Conservation (phyloP, 1,140 invertebrate species). For the Zaprionus kolodkinae region DNA sequence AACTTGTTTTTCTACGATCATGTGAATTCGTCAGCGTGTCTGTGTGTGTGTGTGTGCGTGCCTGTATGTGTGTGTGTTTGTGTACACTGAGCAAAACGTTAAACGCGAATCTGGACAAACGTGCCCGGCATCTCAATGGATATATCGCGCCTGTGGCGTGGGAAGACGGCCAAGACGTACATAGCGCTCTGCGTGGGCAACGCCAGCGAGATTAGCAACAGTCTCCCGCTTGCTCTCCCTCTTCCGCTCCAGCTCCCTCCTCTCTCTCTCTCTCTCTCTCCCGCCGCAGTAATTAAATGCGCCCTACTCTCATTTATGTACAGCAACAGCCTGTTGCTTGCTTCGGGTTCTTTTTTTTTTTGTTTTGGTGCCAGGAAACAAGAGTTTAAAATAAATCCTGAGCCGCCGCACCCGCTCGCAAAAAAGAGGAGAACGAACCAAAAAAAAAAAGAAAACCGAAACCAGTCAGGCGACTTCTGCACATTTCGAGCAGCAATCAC, state of each 20-base stretch:
- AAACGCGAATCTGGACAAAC: slow-evolving; percentile 53
- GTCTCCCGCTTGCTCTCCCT: neutral
- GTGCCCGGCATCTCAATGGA: slow-evolving; percentile 63
- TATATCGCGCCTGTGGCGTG: slow-evolving; percentile 50
- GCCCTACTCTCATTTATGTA: slow-evolving; percentile 37
- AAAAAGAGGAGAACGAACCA: neutral
- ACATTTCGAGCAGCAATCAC: slow-evolving; percentile 71
- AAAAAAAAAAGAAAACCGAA: slow-evolving; percentile 47
- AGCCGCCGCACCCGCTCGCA: slow-evolving; percentile 5
- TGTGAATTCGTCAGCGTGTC: slow-evolving; percentile 39
- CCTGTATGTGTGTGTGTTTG: slow-evolving; percentile 24
- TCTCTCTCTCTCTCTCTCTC: neutral
- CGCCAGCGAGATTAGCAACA: slow-evolving; percentile 28
- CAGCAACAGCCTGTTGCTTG: slow-evolving; percentile 19
- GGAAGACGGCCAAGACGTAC: slow-evolving; percentile 52
- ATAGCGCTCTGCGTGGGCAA: slow-evolving; percentile 51
- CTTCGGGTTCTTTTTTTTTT: neutral
- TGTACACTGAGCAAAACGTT: slow-evolving; percentile 68
- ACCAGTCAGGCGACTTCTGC: slow-evolving; percentile 80
- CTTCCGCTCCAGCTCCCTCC: too few species aligned
- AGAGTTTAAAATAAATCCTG: slow-evolving; percentile 38
- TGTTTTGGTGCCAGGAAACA: slow-evolving; percentile 25
- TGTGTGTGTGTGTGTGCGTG: slow-evolving; percentile 15
- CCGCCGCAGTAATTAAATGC: slow-evolving; percentile 13
- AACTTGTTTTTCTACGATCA: slow-evolving; percentile 70